phyloP scores from a whole-genome alignment of 2,113 vertebrate genomes.

The Mustelus asterias region DNA sequence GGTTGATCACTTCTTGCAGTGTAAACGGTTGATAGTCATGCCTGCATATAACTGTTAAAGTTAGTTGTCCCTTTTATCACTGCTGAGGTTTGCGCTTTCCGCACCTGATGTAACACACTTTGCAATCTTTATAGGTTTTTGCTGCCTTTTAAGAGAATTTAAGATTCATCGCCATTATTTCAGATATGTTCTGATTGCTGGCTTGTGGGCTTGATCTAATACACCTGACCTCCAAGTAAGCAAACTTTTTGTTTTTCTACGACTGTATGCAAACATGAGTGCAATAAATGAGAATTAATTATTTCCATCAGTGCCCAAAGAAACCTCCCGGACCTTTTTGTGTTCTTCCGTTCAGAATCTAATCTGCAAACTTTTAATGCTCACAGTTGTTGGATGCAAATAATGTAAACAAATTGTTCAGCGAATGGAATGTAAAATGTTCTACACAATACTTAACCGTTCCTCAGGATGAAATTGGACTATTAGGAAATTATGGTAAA shows the following conservation, averaged over 20 bases:
- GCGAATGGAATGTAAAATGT: background rate
- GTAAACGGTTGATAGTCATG: background rate
- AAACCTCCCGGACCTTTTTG: background rate
- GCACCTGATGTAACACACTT: background rate
- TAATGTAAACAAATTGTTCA: background rate
- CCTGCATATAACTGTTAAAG: background rate
- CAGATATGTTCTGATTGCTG: background rate
- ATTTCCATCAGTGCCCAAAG: background rate
- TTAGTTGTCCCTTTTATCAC: background rate
- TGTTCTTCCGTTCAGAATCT: background rate
- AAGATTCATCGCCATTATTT: background rate
- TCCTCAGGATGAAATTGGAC: background rate
- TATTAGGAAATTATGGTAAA: background rate
- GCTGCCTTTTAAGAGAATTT: background rate
- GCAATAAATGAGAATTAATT: background rate
- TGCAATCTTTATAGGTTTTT: background rate
- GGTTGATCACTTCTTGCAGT: background rate
- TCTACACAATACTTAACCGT: background rate
- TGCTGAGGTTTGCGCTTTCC: background rate
- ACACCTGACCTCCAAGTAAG: background rate
- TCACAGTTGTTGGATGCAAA: background rate
- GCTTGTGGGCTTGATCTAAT: background rate
- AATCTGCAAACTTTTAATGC: background rate
- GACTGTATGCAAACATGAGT: background rate
- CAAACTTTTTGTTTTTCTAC: background rate